A percentile compares a stretch with the other conserved stretches of the same genome.
Conservation (phyloP, 2,888 invertebrate genomes). For the Aleiodes testaceus region DNA sequence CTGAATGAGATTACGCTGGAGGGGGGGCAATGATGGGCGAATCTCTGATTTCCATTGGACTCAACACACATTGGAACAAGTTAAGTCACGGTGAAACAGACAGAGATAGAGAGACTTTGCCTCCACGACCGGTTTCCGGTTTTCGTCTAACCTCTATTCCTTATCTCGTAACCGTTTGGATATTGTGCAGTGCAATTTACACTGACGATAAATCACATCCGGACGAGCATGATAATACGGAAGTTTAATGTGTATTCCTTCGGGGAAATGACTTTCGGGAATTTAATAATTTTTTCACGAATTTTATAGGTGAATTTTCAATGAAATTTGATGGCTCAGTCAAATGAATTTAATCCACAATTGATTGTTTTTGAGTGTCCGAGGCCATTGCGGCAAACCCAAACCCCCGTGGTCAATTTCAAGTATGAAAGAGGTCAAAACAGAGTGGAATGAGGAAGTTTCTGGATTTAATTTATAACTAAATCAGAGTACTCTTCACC, state of each 20-base stretch:
- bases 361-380: slow-evolving; percentile 30
- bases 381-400: slow-evolving; percentile 22
- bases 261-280: no score
- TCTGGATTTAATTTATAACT: slow-evolving; percentile 9
- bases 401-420: slow-evolving; percentile 28
- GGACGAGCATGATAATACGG: slow-evolving; percentile 30
- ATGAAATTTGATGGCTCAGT: slow-evolving; percentile 28
- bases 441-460: slow-evolving; percentile 3
- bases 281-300: background rate
- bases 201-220: slow-evolving; percentile 37
- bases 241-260: slow-evolving; percentile 6
- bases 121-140: slow-evolving; percentile 55
- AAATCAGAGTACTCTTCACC: no score
- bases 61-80: slow-evolving; percentile 16
- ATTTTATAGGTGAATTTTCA: slow-evolving; percentile 25
- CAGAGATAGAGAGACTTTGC: background rate
- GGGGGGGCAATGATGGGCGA: slow-evolving; percentile 50
- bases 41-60: slow-evolving; percentile 38
- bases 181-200: slow-evolving; percentile 36
- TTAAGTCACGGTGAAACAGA: background rate
- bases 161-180: slow-evolving; percentile 52
- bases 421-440: background rate
- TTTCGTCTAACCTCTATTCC: slow-evolving; percentile 46
- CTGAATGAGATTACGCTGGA: slow-evolving; percentile 35
- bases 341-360: slow-evolving; percentile 25